Evolutionary conservation across 1,140 invertebrate genomes (phyloP), one percentile per base, ranked within the genome.

Genomic region (Anagrus nilaparvatae): DNA sequence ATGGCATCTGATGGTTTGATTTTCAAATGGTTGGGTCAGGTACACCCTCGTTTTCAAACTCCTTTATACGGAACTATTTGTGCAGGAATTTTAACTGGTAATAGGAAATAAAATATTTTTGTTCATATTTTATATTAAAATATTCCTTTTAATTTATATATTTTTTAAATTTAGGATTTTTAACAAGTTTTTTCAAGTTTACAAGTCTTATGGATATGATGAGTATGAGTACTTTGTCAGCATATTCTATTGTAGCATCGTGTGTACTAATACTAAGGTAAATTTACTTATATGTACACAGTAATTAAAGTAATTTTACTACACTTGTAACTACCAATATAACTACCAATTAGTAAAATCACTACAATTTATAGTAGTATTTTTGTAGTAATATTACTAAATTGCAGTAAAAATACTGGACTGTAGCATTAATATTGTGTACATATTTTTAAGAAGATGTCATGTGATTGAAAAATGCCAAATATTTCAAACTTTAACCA

Each of bases 1-100:
- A 91, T 92, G 84, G 81, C 84, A 5, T 74, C 73, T 36, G 88
- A 92, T 64, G 85, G 87, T 13, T 56, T 92, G 2, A 62, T 92
- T 7, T 91, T 88, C 55, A 69, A 74, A 42, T 79, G 76, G 58
- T 69, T 91, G 38, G 77, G 79, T 2, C 73, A 70, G 47, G 68
- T 91, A 12, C 77, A 76, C 63, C 60, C 70, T 2, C 68, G 74
- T 54, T 84, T 81, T 45, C 74, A 85, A 47, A 87, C 87, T 1
- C 91, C 91, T 0, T 54, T 89, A 1, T 63, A 82, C 27, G 89
- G 86, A 0, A 90, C 87, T 1, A 46, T 87, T n/a, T 52, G 87
- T 12, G 78, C 86, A 14, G 84, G 87, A 20, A 34, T 77, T 30
- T 65, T 87, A 48, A 79, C 83, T 55, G 82, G 82, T 81, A 58